Conservation (phyloP, 2,113 vertebrate genomes). For the Cyprinus carpio region DNA sequence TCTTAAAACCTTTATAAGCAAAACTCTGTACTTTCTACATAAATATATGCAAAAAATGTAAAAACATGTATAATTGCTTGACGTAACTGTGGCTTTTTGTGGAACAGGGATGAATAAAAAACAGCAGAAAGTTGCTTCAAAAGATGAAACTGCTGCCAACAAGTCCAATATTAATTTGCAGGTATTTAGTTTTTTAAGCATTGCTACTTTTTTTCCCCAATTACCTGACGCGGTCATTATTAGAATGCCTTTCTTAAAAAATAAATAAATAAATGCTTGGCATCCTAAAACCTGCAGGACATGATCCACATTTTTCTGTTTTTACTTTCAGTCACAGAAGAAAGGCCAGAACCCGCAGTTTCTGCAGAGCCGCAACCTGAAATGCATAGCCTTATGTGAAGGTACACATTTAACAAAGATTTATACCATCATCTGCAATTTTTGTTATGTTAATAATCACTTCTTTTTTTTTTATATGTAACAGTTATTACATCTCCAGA, state of each 20-base stretch:
- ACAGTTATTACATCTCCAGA: slow-evolving; percentile 88
- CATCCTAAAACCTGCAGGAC: background rate
- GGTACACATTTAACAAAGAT: slow-evolving; percentile 70
- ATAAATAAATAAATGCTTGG: background rate
- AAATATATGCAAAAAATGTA: background rate
- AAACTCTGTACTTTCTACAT: background rate
- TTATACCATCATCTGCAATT: background rate
- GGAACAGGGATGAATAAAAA: slow-evolving; percentile 91
- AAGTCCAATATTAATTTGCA: slow-evolving; percentile 81
- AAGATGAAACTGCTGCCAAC: slow-evolving; percentile 85
- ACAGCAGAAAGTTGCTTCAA: slow-evolving; percentile 86
- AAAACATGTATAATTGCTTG: background rate
- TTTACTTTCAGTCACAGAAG: slow-evolving; percentile 80
- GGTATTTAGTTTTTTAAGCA: slow-evolving; percentile 66
- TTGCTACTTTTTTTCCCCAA: background rate
- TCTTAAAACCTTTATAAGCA: slow-evolving; percentile 50
- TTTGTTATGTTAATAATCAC: background rate
- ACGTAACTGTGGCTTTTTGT: background rate
- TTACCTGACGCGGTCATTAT: background rate
- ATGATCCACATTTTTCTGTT: background rate
- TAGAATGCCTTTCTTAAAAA: background rate
- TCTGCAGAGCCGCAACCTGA: slow-evolving; percentile 90
- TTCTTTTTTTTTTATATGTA: slow-evolving; percentile 26
- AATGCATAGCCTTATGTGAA: slow-evolving; percentile 96
- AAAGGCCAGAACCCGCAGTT: slow-evolving; percentile 90